phyloP scores from a whole-genome alignment of 2,113 vertebrate genomes.

The Butastur rufipennis region DNA sequence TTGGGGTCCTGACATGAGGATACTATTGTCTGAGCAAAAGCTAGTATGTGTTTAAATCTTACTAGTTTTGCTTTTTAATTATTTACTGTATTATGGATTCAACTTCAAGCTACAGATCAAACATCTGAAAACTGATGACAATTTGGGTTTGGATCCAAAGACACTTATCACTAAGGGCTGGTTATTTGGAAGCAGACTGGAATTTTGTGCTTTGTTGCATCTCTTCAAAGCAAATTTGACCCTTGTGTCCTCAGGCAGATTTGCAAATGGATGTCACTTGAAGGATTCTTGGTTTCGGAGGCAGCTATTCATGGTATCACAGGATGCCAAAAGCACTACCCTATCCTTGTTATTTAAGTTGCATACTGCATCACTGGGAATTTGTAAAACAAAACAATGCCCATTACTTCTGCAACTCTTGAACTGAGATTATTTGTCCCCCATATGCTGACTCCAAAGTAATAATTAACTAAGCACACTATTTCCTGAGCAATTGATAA shows the following conservation, averaged over 20 bases:
- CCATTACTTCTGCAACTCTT: background rate
- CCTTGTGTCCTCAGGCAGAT: background rate
- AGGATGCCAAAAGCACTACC: background rate
- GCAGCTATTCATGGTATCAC: background rate
- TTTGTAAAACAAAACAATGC: constrained; percentile 18
- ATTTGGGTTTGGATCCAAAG: background rate
- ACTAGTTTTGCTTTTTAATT: background rate
- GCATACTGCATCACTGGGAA: background rate
- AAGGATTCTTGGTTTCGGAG: constrained; percentile 19
- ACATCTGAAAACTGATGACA: background rate
- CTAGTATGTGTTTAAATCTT: background rate
- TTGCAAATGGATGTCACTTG: constrained; percentile 22
- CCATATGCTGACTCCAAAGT: background rate
- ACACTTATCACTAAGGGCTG: background rate
- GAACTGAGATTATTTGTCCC: background rate
- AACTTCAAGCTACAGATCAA: background rate
- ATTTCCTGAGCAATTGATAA: constrained; percentile 10
- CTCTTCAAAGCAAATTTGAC: constrained; percentile 2
- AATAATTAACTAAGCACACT: constrained; percentile 13
- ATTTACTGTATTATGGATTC: background rate
- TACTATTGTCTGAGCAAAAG: background rate
- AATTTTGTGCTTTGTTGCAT: constrained; percentile 27
- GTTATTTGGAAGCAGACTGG: background rate
- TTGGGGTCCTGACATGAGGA: background rate
- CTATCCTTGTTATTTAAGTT: background rate